Percentiles rank a stretch among this genome's conserved stretches.
Evolutionary conservation across 1,140 invertebrate species (phyloP).

Genomic region (Leptoteleia sp.): DNA sequence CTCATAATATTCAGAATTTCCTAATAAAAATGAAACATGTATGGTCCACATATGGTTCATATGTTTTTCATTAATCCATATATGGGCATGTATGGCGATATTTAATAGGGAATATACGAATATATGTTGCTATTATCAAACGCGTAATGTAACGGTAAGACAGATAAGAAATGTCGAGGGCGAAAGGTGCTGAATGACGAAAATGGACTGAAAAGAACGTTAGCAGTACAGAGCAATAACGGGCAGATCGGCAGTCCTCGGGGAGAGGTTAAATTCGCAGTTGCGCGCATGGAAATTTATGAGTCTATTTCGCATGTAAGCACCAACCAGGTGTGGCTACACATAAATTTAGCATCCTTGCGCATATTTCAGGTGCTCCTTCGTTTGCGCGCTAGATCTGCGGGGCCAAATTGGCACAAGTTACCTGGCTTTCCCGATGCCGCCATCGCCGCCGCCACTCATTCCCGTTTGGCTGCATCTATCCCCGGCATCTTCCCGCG

Average conservation of each 20-base stretch:
- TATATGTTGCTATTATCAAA: too few species aligned
- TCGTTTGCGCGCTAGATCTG: slow-evolving; percentile 72
- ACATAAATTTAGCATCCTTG: slow-evolving; percentile 80
- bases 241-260: slow-evolving; percentile 73
- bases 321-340: slow-evolving; percentile 81
- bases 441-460: slow-evolving; percentile 44
- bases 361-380: slow-evolving; percentile 79
- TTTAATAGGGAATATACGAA: too few species aligned
- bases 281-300: slow-evolving; percentile 79
- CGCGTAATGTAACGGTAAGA: too few species aligned
- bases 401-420: slow-evolving; percentile 77
- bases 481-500: slow-evolving; percentile 31
- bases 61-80: too few species aligned
- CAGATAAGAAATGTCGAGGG: slow-evolving; percentile 16
- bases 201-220: slow-evolving; percentile 32
- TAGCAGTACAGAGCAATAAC: slow-evolving; percentile 43
- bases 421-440: slow-evolving; percentile 72
- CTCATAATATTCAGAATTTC: too few species aligned
- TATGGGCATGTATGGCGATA: too few species aligned
- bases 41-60: too few species aligned
- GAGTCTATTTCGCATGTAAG: slow-evolving; percentile 80
- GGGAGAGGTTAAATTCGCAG: slow-evolving; percentile 62
- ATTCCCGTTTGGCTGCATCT: slow-evolving; percentile 61
- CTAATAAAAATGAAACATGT: too few species aligned
- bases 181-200: slow-evolving; percentile 45